Percentiles rank a stretch among this genome's conserved stretches.
Evolutionary conservation across 2,888 invertebrate genomes (phyloP).

Genomic region (Brachyopa scutellaris): DNA sequence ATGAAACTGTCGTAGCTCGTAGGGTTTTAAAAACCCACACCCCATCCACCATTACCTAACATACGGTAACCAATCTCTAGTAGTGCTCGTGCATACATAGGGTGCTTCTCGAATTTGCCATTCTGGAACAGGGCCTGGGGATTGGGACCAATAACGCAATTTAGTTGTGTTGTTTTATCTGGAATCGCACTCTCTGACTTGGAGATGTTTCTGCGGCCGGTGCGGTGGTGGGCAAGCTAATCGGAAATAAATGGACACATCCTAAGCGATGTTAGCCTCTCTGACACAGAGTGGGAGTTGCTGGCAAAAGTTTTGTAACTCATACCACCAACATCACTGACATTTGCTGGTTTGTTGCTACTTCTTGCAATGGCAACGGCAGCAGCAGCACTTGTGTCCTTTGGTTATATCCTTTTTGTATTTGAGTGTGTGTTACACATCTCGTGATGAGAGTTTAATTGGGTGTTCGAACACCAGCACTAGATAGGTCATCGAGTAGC

Average conservation of each 20-base stretch:
- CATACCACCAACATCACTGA: not conserved
- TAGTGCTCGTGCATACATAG: not conserved
- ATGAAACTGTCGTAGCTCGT: not conserved
- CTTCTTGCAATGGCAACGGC: not conserved
- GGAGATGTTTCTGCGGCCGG: not conserved
- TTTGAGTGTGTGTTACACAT: slow-evolving; percentile 38
- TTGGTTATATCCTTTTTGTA: slow-evolving; percentile 29
- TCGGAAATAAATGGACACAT: slow-evolving; percentile 67
- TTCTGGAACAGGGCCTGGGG: no score
- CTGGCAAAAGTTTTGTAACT: slow-evolving; percentile 20
- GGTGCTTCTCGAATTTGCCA: slow-evolving; percentile 23
- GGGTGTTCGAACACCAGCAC: slow-evolving; percentile 35
- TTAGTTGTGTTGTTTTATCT: slow-evolving; percentile 38
- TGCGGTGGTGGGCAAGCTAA: slow-evolving; percentile 33
- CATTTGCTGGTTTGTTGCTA: slow-evolving; percentile 5
- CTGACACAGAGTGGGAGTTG: slow-evolving; percentile 15
- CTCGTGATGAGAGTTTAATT: slow-evolving; percentile 54
- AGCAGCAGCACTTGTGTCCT: slow-evolving; percentile 13
- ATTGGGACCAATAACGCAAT: slow-evolving; percentile 35
- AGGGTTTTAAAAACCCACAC: slow-evolving; percentile 5
- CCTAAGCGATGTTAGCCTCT: slow-evolving; percentile 37
- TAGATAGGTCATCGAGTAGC: slow-evolving; percentile 36
- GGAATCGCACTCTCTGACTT: slow-evolving; percentile 18
- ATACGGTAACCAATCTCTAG: not conserved
- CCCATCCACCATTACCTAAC: not conserved